A percentile compares a stretch with the other conserved stretches of the same genome.
Conservation (phyloP, 1,140 invertebrate species). For the Hypothenemus hampei region DNA sequence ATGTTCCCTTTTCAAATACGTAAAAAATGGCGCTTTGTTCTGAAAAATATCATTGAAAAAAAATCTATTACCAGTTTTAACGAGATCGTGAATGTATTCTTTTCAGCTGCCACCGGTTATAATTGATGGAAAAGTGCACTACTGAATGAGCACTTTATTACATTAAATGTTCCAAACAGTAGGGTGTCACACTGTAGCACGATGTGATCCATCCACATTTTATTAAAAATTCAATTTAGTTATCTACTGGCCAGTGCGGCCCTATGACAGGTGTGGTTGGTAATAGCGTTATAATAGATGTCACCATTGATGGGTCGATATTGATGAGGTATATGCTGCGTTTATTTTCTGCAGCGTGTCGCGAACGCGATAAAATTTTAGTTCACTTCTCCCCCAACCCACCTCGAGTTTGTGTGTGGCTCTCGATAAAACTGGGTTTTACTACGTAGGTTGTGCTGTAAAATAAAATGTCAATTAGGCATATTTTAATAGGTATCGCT, state of each 20-base stretch:
- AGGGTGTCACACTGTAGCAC: constrained; percentile 6
- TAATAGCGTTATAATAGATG: constrained; percentile 34
- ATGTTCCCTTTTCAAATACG: too few relatives aligned
- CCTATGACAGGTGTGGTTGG: constrained; percentile 38
- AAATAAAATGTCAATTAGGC: not conserved
- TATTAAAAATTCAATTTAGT: constrained; percentile 40
- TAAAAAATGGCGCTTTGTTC: too few relatives aligned
- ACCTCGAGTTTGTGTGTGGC: not conserved
- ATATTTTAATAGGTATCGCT: too few relatives aligned
- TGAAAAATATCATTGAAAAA: too few relatives aligned
- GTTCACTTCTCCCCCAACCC: too few relatives aligned
- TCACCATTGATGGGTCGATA: constrained; percentile 35
- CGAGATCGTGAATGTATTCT: not conserved
- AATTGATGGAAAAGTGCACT: constrained; percentile 8
- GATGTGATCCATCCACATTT: constrained; percentile 31
- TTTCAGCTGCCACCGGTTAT: not conserved
- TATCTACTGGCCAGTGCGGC: constrained; percentile 25
- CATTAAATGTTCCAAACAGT: constrained; percentile 13
- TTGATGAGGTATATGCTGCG: constrained; percentile 30
- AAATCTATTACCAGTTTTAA: too few relatives aligned
- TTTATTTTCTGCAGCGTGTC: constrained; percentile 22
- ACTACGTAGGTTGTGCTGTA: not conserved
- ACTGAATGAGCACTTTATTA: constrained; percentile 17
- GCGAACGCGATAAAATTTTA: constrained; percentile 16
- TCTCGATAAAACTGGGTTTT: not conserved